Evolutionary conservation across 2,797 vertebrate species (phyloP).

Genomic region (Forpus xanthops): DNA sequence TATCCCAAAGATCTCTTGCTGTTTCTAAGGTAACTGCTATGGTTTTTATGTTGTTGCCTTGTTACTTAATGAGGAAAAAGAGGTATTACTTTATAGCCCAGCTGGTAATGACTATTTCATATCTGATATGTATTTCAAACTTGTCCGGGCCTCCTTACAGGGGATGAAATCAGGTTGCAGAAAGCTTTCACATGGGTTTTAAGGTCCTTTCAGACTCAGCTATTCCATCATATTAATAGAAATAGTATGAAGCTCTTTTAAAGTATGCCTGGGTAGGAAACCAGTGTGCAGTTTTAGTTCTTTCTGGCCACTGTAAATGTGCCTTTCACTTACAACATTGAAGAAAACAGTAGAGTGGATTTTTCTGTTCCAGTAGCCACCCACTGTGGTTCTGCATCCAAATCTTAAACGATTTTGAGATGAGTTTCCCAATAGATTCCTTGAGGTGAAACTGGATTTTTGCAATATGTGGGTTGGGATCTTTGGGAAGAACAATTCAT

Average conservation of each 20-base stretch:
- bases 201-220: neutral
- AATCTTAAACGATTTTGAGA: neutral
- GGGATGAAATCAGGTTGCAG: neutral
- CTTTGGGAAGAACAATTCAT: neutral
- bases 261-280: neutral
- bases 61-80: neutral
- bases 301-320: neutral
- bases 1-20: constrained; percentile 62
- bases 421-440: neutral
- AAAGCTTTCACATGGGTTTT: neutral
- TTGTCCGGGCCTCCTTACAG: neutral
- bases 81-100: neutral
- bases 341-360: neutral
- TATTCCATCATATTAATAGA: neutral
- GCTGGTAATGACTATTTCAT: neutral
- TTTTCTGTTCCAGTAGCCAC: neutral
- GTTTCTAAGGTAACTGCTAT: constrained; percentile 59
- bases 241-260: neutral
- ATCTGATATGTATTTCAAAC: neutral
- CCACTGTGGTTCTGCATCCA: neutral
- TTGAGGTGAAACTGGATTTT: neutral
- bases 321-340: neutral
- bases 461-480: neutral
- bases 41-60: neutral
- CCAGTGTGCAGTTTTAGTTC: neutral